phyloP scores from a whole-genome alignment of 2,888 invertebrate species.

The Orgyia antiqua region DNA sequence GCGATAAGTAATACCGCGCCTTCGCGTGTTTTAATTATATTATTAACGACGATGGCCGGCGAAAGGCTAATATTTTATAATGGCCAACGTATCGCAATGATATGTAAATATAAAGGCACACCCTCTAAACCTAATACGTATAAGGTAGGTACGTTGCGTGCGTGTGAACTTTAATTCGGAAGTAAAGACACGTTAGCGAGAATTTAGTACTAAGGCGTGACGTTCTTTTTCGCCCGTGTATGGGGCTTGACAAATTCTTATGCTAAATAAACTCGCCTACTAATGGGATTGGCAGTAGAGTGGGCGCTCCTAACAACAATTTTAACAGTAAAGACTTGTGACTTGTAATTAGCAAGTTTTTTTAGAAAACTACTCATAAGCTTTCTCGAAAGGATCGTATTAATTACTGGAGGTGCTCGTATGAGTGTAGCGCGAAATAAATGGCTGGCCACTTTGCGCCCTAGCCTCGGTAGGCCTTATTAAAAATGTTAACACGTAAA shows the following conservation, averaged over 20 bases:
- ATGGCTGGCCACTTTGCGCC: conserved; percentile 74
- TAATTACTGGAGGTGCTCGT: conserved; percentile 72
- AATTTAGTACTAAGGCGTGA: conserved; percentile 63
- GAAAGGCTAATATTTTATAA: conserved; percentile 75
- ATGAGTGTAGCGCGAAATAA: conserved; percentile 61
- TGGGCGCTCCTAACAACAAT: conserved; percentile 30
- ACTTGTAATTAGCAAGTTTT: conserved; percentile 71
- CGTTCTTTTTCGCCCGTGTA: conserved; percentile 40
- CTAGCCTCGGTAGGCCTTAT: conserved; percentile 69
- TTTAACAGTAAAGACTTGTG: conserved; percentile 42
- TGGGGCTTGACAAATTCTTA: conserved; percentile 45
- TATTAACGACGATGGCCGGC: conserved; percentile 70
- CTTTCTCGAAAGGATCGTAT: conserved; percentile 71
- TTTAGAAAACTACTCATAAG: conserved; percentile 74
- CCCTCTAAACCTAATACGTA: conserved; percentile 57
- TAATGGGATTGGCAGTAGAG: conserved; percentile 41
- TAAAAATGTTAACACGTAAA: conserved; percentile 77
- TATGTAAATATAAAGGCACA: conserved; percentile 74
- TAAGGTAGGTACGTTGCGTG: conserved; percentile 50
- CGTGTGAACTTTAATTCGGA: conserved; percentile 67
- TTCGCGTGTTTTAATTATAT: conserved; percentile 77
- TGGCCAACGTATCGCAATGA: conserved; percentile 72
- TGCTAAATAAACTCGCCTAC: conserved; percentile 39
- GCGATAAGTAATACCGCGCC: conserved; percentile 68
- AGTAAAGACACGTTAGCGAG: conserved; percentile 61